phyloP scores from a whole-genome alignment of 1,140 invertebrate genomes.

The Solenopsis invicta region DNA sequence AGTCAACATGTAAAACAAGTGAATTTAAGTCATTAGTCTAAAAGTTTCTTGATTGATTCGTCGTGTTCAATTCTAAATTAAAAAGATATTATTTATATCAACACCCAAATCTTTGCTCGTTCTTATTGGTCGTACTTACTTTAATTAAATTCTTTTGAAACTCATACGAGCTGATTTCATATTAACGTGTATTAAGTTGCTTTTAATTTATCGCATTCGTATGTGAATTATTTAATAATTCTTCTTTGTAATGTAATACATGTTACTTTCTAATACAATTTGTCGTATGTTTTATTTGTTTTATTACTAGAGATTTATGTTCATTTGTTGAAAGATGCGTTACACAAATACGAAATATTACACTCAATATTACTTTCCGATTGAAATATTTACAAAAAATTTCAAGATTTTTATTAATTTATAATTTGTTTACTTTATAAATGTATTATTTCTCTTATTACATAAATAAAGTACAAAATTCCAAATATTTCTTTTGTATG shows the following conservation, averaged over 20 bases:
- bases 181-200: too few relatives aligned
- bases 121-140: too few relatives aligned
- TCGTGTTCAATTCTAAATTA: too few relatives aligned
- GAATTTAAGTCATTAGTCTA: too few relatives aligned
- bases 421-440: not conserved
- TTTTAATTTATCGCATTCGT: conserved; percentile 5
- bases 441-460: not conserved
- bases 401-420: not conserved
- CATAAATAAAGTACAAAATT: not conserved
- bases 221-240: not conserved
- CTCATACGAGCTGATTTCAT: too few relatives aligned
- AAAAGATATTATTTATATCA: too few relatives aligned
- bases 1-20: too few relatives aligned
- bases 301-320: not conserved
- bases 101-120: too few relatives aligned
- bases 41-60: too few relatives aligned
- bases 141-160: too few relatives aligned
- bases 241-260: not conserved
- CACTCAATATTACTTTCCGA: conserved; percentile 2
- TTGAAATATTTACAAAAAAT: not conserved
- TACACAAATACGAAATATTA: not conserved
- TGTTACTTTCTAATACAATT: not conserved
- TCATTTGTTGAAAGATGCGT: conserved; percentile 18
- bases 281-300: not conserved
- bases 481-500: not conserved